A percentile compares a stretch with the other conserved stretches of the same genome.
Conservation (phyloP, 2,113 vertebrate species). For the Otolemur garnettii region DNA sequence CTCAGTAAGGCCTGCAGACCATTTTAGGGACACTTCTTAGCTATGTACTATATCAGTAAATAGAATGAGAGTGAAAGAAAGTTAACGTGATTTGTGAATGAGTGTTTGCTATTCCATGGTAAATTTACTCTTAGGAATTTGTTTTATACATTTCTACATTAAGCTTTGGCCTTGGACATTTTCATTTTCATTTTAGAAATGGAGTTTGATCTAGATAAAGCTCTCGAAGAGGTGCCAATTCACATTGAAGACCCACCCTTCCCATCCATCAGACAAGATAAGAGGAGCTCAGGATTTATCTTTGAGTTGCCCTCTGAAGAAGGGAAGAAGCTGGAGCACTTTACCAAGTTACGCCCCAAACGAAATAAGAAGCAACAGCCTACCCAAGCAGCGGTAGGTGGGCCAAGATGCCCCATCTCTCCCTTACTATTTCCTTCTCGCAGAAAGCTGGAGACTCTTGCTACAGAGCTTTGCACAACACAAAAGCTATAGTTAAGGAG, state of each 20-base stretch:
- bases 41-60: background rate
- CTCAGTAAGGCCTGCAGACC: background rate
- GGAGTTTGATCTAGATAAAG: slow-evolving; percentile 99
- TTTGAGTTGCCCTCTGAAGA: slow-evolving; percentile 96
- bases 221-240: slow-evolving; percentile 95
- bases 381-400: slow-evolving; percentile 94
- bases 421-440: background rate
- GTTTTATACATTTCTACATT: background rate
- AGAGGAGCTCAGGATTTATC: slow-evolving; percentile 90
- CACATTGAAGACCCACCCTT: slow-evolving; percentile 92
- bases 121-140: background rate
- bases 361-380: slow-evolving; percentile 95
- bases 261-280: slow-evolving; percentile 88
- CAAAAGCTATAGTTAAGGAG: too few relatives aligned
- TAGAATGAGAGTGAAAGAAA: background rate
- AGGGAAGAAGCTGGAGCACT: slow-evolving; percentile 96
- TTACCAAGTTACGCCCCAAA: slow-evolving; percentile 96
- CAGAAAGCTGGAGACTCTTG: background rate
- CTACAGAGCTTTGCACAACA: too few relatives aligned
- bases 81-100: background rate
- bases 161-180: slow-evolving; percentile 41
- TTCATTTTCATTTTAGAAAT: slow-evolving; percentile 90
- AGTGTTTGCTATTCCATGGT: accelerated
- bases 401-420: background rate
- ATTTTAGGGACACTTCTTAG: background rate